Evolutionary conservation across 1,140 invertebrate genomes (phyloP), one percentile per base, ranked within the genome.

Genomic region (Brachionus koreanus): DNA sequence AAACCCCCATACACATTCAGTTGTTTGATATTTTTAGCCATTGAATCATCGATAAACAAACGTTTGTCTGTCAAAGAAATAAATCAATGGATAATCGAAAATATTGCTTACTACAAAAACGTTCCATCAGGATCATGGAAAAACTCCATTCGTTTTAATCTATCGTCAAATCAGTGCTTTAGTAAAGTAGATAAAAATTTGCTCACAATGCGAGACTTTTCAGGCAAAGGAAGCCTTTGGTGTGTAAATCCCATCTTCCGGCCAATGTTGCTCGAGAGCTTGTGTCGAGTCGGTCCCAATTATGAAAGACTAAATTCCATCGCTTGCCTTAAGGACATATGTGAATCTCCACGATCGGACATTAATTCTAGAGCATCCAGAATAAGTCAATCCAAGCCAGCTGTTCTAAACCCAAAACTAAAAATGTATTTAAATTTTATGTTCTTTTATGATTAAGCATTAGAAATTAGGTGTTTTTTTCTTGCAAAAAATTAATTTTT

Each of bases 71-170:
- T 79, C 33, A 79, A 79, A 61, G 76, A 79, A 3, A 79, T 79
- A 2, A 23, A 39, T 43, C 6, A 79, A 23, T 79, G 76, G 76
- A 61, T 79, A 37, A n/a, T 39, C 3, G 76, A 79, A 1, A 79
- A 79, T 43, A 61, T 42, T 79, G n/a, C 33, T 5, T 79, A 79
- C 12, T 79, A 39, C 19, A 16, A 43, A 37, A 79, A 37, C 57
- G 46, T 79, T 9, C 76, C 76, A 37, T 79, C 76, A 9, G 76
- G 76, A 23, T 79, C 76, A 3, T 79, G 76, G 76, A 79, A 79
- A 16, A 79, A 79, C 19, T 57, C 52, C 6, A 79, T 79, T 42
- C 35, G 76, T 3, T 33, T 61, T 19, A 79, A 79, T 35, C 19
- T 79, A 6, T 16, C 76, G 12, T 23, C 39, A 3, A 79, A 79